Evolutionary conservation across 2,888 invertebrate species (phyloP).

Genomic region (Macrosoma leucophasiata): DNA sequence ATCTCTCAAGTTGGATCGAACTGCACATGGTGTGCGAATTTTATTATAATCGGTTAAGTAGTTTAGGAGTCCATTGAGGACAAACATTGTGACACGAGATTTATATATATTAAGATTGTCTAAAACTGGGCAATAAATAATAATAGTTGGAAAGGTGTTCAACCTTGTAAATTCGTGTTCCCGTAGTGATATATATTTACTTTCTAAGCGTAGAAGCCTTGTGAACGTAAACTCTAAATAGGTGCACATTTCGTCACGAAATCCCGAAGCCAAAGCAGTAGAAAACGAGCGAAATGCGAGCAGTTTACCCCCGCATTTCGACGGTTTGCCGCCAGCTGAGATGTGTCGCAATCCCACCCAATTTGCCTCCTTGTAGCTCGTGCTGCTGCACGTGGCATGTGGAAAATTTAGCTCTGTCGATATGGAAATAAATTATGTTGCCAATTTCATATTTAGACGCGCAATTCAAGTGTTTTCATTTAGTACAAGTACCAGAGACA

Average conservation of each 20-base stretch:
- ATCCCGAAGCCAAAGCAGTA: conserved; percentile 45
- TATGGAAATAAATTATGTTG: conserved; percentile 62
- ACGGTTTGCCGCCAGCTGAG: conserved; percentile 58
- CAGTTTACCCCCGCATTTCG: conserved; percentile 65
- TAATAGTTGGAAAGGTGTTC: no score
- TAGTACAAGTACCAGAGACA: no score
- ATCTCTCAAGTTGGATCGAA: no score
- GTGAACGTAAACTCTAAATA: conserved; percentile 43
- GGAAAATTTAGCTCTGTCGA: conserved; percentile 59
- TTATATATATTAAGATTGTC: no score
- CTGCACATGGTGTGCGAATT: no score
- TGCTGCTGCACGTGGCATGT: conserved; percentile 63
- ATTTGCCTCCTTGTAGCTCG: conserved; percentile 64
- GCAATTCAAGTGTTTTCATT: no score
- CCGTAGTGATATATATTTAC: conserved; percentile 3
- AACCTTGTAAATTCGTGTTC: no score
- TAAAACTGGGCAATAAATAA: no score
- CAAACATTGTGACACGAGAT: no score
- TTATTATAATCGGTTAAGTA: no score
- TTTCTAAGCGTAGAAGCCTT: conserved; percentile 14
- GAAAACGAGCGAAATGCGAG: conserved; percentile 50
- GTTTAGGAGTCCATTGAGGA: no score
- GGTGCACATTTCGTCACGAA: conserved; percentile 38
- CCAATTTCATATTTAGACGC: no score
- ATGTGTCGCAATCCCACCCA: conserved; percentile 71